A percentile compares a stretch with the other conserved stretches of the same genome.
phyloP scores from a whole-genome alignment of 1,140 invertebrate species.

The Calosoma granatense region DNA sequence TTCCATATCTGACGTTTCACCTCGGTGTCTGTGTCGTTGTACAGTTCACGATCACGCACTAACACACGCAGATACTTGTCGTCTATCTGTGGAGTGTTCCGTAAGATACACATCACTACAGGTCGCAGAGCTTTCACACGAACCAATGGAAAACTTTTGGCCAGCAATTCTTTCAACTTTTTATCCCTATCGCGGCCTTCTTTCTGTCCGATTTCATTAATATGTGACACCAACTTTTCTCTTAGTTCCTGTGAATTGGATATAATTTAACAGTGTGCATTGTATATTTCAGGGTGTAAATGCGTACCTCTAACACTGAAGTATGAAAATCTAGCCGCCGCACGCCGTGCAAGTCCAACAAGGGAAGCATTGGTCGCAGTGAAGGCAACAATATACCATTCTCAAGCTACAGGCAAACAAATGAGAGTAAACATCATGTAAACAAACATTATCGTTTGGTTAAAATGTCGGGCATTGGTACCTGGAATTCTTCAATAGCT shows the following conservation, averaged over 20 bases:
- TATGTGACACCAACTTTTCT: conserved; percentile 79
- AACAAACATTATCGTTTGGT: background rate
- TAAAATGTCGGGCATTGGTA: conserved; percentile 31
- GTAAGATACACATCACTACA: conserved; percentile 90
- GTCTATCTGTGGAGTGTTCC: conserved; percentile 88
- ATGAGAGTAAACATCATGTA: conserved; percentile 11
- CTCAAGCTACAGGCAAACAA: conserved; percentile 51
- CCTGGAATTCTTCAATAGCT: conserved; percentile 96
- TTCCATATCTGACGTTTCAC: conserved; percentile 98
- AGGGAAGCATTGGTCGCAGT: conserved; percentile 82
- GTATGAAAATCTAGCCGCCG: conserved; percentile 88
- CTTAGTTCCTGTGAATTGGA: conserved; percentile 55
- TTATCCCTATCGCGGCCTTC: conserved; percentile 68
- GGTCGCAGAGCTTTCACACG: conserved; percentile 84
- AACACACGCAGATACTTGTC: conserved; percentile 83
- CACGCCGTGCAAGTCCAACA: conserved; percentile 89
- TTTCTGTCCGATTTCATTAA: conserved; percentile 76
- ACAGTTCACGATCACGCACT: conserved; percentile 83
- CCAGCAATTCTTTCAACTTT: conserved; percentile 82
- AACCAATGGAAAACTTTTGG: conserved; percentile 89
- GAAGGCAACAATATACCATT: conserved; percentile 92
- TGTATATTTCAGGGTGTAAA: conserved; percentile 9
- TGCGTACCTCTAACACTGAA: conserved; percentile 72
- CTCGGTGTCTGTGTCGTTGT: conserved; percentile 90
- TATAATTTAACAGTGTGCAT: conserved; percentile 12